phyloP scores from a whole-genome alignment of 2,797 vertebrate genomes.

The Pygocentrus nattereri region DNA sequence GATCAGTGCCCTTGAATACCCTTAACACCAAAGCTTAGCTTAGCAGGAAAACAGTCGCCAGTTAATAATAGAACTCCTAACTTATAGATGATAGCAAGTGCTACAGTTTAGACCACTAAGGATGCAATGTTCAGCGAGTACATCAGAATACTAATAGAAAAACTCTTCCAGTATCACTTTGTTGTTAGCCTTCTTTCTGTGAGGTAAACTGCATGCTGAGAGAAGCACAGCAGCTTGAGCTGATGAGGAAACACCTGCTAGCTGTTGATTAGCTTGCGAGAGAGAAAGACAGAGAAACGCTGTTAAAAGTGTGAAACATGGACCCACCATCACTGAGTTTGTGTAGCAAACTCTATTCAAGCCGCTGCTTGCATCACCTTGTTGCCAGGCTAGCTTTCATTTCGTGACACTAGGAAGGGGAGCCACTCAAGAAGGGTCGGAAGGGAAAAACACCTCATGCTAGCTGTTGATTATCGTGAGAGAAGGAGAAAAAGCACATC shows the following conservation, averaged over 20 bases:
- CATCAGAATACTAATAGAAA: too few species aligned
- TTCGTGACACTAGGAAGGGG: neutral
- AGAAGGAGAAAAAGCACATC: constrained; percentile 3
- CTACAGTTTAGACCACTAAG: neutral
- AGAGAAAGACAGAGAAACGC: neutral
- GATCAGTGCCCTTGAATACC: neutral
- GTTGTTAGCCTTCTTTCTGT: neutral
- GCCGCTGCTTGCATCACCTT: neutral
- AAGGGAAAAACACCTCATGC: neutral
- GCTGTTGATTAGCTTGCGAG: constrained; percentile 21
- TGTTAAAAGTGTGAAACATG: neutral
- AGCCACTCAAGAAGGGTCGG: neutral
- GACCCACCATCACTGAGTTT: neutral
- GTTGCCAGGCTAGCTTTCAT: neutral
- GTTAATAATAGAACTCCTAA: neutral
- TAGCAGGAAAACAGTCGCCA: neutral
- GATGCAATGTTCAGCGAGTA: too few species aligned
- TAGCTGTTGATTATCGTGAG: constrained; percentile 31
- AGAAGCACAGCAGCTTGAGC: neutral
- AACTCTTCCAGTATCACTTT: too few species aligned
- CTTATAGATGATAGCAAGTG: neutral
- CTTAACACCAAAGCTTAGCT: neutral
- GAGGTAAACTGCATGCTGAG: neutral
- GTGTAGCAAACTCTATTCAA: neutral
- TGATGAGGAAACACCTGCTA: neutral